Percentiles rank a stretch among this genome's conserved stretches.
Evolutionary conservation across 2,113 vertebrate species (phyloP).

Genomic region (Ploceus nigricollis): DNA sequence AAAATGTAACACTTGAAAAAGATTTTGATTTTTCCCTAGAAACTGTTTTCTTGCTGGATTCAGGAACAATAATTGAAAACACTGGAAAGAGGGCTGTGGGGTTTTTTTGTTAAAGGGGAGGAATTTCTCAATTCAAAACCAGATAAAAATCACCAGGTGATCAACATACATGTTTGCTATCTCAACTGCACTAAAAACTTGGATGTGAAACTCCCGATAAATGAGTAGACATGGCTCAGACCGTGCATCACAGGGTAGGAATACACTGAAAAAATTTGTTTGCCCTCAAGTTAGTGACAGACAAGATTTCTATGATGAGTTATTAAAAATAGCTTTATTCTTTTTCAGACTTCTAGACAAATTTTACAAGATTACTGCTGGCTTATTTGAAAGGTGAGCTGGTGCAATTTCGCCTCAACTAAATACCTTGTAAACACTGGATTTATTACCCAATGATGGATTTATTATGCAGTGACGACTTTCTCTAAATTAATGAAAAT

Average conservation of each 20-base stretch:
- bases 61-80: not conserved
- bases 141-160: not conserved
- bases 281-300: not conserved
- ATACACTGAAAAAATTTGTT: not conserved
- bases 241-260: not conserved
- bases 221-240: not conserved
- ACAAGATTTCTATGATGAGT: not conserved
- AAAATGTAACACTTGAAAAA: not conserved
- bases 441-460: constrained; percentile 44
- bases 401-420: not conserved
- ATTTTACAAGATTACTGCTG: constrained; percentile 10
- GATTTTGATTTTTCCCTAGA: not conserved
- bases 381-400: not conserved
- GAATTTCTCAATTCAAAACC: not conserved
- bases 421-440: constrained; percentile 51
- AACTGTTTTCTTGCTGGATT: not conserved
- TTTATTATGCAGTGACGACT: constrained; percentile 25
- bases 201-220: not conserved
- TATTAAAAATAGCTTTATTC: not conserved
- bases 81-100: not conserved
- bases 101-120: not conserved
- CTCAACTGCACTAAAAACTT: not conserved
- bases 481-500: constrained; percentile 40
- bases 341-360: not conserved
- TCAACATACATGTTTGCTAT: rapidly evolving